phyloP scores from a whole-genome alignment of 92 coral and sea anemone species.

The Umimayanthus chanpuru region DNA sequence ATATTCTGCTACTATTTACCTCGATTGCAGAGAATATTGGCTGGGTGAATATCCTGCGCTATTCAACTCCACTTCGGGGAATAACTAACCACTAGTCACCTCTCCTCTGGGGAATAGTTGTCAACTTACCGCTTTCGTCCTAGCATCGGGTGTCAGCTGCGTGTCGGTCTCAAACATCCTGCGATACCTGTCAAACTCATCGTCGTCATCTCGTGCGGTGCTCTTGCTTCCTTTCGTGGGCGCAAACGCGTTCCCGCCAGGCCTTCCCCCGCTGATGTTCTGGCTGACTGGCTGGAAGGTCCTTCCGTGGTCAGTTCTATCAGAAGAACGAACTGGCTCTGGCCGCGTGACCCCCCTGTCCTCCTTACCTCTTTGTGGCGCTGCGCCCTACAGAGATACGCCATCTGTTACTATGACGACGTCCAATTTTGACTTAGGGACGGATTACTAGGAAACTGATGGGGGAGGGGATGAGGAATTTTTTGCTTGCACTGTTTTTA shows the following conservation, averaged over 20 bases:
- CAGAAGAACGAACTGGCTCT: slow-evolving; percentile 23
- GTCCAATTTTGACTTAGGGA: no score
- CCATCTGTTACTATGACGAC: background rate
- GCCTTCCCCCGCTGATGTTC: background rate
- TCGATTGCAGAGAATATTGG: no score
- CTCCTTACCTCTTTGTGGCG: background rate
- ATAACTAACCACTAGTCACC: background rate
- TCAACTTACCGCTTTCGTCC: slow-evolving; percentile 23
- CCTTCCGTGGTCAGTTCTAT: background rate
- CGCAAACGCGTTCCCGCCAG: background rate
- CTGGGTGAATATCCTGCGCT: no score
- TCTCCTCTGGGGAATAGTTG: no score
- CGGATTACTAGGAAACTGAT: no score
- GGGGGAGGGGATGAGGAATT: no score
- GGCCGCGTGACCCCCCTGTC: slow-evolving; percentile 1
- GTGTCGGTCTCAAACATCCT: slow-evolving; percentile 37
- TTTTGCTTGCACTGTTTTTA: no score
- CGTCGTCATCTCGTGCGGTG: slow-evolving; percentile 6
- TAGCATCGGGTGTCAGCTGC: background rate
- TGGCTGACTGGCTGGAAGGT: slow-evolving; percentile 12
- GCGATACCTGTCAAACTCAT: slow-evolving; percentile 34
- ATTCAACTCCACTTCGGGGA: background rate
- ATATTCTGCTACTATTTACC: no score
- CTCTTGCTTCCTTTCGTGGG: slow-evolving; percentile 15
- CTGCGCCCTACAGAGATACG: slow-evolving; percentile 5